These are phyloP conservation scores for Pseudococcus longispinus DNA, from an alignment of 2,888 invertebrate species.

Conservation along the genomic window DNA sequence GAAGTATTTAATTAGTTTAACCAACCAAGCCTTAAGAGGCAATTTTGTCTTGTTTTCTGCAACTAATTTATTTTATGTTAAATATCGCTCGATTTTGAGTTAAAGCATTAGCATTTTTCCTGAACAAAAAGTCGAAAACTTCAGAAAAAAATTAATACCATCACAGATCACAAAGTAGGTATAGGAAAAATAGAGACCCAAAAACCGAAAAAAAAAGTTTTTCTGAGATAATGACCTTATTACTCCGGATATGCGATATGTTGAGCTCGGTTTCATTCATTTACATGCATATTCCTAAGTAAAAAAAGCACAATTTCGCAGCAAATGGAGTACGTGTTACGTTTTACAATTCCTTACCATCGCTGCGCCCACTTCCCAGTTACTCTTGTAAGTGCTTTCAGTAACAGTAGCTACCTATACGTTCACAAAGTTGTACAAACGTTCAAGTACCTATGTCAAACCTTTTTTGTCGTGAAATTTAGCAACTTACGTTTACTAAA, in stretches of 20 bases:
- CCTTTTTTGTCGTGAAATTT: not conserved
- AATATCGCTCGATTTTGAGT: no score
- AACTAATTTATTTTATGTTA: no score
- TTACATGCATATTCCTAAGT: not conserved
- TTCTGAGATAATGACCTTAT: no score
- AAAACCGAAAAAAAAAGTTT: no score
- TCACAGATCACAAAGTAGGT: no score
- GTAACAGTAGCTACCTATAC: not conserved
- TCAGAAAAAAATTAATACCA: no score
- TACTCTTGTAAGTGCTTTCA: not conserved
- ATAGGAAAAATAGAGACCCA: no score
- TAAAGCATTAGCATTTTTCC: no score
- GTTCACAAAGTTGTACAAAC: not conserved
- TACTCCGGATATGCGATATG: not conserved
- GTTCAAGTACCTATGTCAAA: not conserved
- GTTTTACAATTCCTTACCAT: not conserved
- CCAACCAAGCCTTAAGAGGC: no score
- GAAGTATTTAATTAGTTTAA: no score
- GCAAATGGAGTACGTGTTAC: constrained; percentile 6
- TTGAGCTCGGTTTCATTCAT: not conserved
- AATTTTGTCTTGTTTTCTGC: no score
- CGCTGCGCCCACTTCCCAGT: not conserved
- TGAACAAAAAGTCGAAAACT: no score
- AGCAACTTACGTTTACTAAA: not conserved
- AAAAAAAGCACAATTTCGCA: not conserved